Percentiles rank a stretch among this genome's conserved stretches.
These are phyloP conservation scores for Lepus americanus DNA, from an alignment of 2,113 vertebrate genomes.

Conservation along the genomic window DNA sequence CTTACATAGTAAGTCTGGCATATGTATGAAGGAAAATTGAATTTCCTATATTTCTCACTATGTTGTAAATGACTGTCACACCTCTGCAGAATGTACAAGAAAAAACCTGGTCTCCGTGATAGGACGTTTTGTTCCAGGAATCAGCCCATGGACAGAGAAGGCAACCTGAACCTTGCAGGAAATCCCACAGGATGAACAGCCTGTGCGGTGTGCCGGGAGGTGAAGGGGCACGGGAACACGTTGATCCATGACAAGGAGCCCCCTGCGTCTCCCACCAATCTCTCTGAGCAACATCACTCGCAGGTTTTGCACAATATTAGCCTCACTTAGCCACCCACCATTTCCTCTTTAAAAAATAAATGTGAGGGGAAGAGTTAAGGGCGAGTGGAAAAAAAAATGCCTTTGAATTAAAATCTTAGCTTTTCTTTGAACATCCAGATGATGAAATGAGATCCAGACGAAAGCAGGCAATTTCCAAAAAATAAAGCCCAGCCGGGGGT, in stretches of 20 bases:
- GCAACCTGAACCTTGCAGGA: background rate
- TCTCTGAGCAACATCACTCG: background rate
- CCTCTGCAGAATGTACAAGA: background rate
- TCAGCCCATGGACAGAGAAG: background rate
- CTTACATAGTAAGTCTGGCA: background rate
- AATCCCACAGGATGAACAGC: background rate
- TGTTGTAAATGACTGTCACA: conserved; percentile 6
- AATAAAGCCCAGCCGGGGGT: conserved; percentile 79
- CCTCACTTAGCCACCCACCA: conserved; percentile 50
- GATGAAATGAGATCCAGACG: conserved; percentile 83
- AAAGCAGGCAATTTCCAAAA: conserved; percentile 80
- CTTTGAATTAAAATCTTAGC: conserved; percentile 77
- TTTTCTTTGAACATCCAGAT: conserved; percentile 81
- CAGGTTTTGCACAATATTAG: conserved; percentile 51
- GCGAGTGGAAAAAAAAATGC: conserved; percentile 38
- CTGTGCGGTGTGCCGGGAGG: background rate
- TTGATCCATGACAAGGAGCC: background rate
- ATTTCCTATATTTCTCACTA: conserved; percentile 51
- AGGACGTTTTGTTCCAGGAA: conserved; percentile 22
- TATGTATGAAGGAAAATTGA: background rate
- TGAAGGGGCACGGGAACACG: background rate
- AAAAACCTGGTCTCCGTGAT: background rate
- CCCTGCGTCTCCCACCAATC: background rate
- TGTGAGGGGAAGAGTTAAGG: conserved; percentile 64
- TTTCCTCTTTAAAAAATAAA: conserved; percentile 51